phyloP scores from a whole-genome alignment of 2,888 invertebrate species.

The Poecilobothrus nobilitatus region DNA sequence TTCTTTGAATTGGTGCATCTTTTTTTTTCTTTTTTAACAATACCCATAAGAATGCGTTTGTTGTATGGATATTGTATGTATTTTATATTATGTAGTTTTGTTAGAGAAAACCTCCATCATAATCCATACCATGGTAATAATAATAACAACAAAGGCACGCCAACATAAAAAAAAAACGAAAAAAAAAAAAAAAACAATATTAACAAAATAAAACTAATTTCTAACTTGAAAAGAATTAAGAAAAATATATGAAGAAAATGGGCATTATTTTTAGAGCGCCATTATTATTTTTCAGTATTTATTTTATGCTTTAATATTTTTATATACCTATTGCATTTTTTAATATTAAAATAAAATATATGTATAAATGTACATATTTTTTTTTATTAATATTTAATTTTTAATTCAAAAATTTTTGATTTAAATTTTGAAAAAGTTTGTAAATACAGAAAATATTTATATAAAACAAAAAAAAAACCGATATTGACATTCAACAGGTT shows the following conservation, averaged over 20 bases:
- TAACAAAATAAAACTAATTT: neutral
- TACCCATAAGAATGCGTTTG: neutral
- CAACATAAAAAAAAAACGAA: neutral
- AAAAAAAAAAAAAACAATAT: neutral
- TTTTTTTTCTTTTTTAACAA: neutral
- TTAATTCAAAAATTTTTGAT: neutral
- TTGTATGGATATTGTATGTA: neutral
- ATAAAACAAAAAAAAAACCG: too few species aligned
- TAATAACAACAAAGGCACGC: neutral
- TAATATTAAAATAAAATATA: neutral
- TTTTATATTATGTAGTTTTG: neutral
- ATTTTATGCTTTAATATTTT: neutral
- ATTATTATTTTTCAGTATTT: neutral
- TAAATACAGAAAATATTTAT: neutral
- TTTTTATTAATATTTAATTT: neutral
- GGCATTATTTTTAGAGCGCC: neutral
- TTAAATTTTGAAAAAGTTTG: neutral
- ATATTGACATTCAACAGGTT: neutral
- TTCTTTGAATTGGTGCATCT: neutral
- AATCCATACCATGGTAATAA: conserved; percentile 1
- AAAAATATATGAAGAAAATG: neutral
- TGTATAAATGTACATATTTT: neutral
- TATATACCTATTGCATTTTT: neutral
- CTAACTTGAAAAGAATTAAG: neutral
- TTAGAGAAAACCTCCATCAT: conserved; percentile 6